These are phyloP conservation scores for Callospermophilus lateralis DNA, from an alignment of 2,113 vertebrate genomes.

Conservation along the genomic window DNA sequence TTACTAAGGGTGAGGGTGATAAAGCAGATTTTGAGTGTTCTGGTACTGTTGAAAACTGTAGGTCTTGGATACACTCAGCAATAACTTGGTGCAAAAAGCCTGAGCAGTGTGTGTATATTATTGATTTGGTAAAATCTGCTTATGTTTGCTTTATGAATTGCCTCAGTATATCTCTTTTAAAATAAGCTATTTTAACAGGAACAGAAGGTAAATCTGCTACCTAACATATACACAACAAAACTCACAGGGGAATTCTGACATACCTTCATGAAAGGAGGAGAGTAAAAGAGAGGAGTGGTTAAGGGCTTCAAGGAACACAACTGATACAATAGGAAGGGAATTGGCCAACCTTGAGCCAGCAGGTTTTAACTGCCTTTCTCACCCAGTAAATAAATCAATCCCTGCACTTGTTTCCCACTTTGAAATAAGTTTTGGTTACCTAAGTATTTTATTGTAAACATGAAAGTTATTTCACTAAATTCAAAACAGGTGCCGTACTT, in stretches of 20 bases:
- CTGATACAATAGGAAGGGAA: constrained; percentile 2
- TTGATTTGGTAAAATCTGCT: background rate
- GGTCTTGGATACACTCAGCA: background rate
- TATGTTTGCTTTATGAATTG: constrained; percentile 48
- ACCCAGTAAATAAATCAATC: background rate
- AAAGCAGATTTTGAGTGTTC: constrained; percentile 57
- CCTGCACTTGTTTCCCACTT: constrained; percentile 47
- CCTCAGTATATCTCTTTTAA: constrained; percentile 69
- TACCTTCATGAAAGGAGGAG: background rate
- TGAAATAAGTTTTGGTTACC: background rate
- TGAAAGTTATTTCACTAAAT: constrained; percentile 53
- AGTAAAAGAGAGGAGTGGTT: background rate
- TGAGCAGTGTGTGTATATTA: background rate
- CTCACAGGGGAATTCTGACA: constrained; percentile 29
- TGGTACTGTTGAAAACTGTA: constrained; percentile 11
- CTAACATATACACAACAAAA: constrained; percentile 48
- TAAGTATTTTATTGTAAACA: constrained; percentile 73
- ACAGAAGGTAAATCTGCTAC: constrained; percentile 72
- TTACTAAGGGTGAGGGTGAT: background rate
- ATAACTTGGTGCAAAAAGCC: background rate
- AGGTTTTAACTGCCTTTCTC: constrained; percentile 38
- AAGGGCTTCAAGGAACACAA: background rate
- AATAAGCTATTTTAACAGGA: constrained; percentile 61
- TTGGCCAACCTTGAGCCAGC: background rate
- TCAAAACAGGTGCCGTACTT: constrained; percentile 67